Conservation (phyloP, 2,888 invertebrate genomes). For the Mellilla xanthometata region DNA sequence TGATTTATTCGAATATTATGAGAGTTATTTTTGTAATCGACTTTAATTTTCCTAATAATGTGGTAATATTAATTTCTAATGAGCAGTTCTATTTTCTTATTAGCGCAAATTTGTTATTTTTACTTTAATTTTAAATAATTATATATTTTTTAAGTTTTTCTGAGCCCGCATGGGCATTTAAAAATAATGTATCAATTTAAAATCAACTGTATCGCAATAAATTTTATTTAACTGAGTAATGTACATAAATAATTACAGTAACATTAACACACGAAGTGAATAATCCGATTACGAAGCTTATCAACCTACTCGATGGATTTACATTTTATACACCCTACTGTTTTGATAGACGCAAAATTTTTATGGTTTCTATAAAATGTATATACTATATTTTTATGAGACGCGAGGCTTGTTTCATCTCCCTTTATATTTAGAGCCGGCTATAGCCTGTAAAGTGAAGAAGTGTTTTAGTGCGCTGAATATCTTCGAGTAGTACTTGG, state of each 20-base stretch:
- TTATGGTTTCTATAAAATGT: conserved; percentile 27
- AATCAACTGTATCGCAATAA: conserved; percentile 49
- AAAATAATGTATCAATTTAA: neutral
- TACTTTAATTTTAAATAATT: too few relatives aligned
- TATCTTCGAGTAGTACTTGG: conserved; percentile 74
- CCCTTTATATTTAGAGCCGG: conserved; percentile 75
- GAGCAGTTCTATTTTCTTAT: too few relatives aligned
- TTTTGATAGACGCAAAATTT: conserved; percentile 34
- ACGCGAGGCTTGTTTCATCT: conserved; percentile 41
- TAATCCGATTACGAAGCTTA: conserved; percentile 48
- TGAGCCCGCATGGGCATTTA: too few relatives aligned
- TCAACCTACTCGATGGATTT: conserved; percentile 56
- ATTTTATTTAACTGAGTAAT: conserved; percentile 62
- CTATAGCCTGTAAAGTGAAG: conserved; percentile 77
- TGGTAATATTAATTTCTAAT: too few relatives aligned
- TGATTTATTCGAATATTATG: too few relatives aligned
- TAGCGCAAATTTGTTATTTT: too few relatives aligned
- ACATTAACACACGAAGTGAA: conserved; percentile 64
- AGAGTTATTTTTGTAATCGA: too few relatives aligned
- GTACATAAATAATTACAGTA: conserved; percentile 68
- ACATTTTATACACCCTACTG: conserved; percentile 40
- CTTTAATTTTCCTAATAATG: too few relatives aligned
- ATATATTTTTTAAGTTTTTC: too few relatives aligned
- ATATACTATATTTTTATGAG: conserved; percentile 7
- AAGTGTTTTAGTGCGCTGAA: conserved; percentile 78